These are phyloP conservation scores for Paramisgurnus dabryanus DNA, from an alignment of 2,113 vertebrate species.

Conservation along the genomic window DNA sequence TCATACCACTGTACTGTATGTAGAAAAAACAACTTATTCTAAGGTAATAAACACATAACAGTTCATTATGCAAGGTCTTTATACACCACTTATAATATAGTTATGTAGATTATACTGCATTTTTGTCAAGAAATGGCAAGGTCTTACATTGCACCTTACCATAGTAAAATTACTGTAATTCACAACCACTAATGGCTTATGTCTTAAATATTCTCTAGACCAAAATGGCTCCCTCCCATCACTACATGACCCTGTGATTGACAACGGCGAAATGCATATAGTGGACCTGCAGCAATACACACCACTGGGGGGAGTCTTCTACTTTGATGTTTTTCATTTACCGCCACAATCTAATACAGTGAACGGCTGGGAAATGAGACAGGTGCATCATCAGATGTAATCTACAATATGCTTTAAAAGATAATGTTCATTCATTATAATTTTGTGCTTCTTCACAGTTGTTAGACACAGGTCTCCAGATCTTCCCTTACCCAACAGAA, in stretches of 20 bases:
- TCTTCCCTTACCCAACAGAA: conserved; percentile 70
- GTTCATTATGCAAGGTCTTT: no score
- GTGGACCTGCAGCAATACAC: conserved; percentile 80
- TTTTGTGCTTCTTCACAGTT: conserved; percentile 66
- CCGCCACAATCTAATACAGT: conserved; percentile 75
- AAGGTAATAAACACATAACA: no score
- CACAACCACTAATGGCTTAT: neutral
- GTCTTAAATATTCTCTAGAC: conserved; percentile 52
- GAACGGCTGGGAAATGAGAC: conserved; percentile 80
- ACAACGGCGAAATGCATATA: neutral
- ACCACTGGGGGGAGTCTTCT: conserved; percentile 83
- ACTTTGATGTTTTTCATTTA: conserved; percentile 76
- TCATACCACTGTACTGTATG: no score
- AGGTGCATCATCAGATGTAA: conserved; percentile 68
- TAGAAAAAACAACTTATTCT: no score
- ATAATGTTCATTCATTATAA: neutral
- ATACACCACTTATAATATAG: no score
- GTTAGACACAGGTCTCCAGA: conserved; percentile 70
- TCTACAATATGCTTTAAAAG: neutral
- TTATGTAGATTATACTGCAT: no score
- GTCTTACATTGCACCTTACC: no score
- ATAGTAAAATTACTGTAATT: neutral
- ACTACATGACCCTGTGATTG: neutral
- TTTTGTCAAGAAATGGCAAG: no score
- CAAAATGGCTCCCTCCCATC: conserved; percentile 26